Evolutionary conservation across 2,888 invertebrate genomes (phyloP), one percentile per base, ranked within the genome.

Genomic region (Brenthis hecate): DNA sequence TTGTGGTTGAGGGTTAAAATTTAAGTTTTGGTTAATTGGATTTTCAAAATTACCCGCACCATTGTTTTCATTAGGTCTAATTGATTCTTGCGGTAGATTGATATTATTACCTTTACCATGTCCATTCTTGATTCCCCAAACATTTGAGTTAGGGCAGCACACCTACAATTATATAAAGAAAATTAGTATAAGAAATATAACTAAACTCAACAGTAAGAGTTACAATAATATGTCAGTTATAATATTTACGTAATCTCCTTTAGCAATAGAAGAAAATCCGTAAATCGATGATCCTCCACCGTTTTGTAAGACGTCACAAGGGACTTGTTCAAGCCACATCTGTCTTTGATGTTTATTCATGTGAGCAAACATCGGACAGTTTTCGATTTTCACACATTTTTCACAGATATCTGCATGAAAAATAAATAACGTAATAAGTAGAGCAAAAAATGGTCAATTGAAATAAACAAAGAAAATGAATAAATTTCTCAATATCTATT

Each of bases 201-300:
- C 53, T 13, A 47, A 19, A 13, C 32, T 8, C 13, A 36, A 32
- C 14, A 19, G 3, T 16, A 1, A 53, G 51, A 19, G n/a, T 53
- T 54, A 36, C 6, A 62, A 43, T 62, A 62, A 14, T 36, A 28
- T 13, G 6, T 51, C 23, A 54, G 36, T 51, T 19, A 36, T 68
- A 54, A 47, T 19, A 19, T 19, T 82, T 81, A 91, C 90, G 72
- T 80, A 79, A 65, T 86, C 82, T 76, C 80, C 85, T 77, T 81
- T 81, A 11, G 82, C 78, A 6, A 75, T 68, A 19, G 80, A 53
- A 0, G 82, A 70, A 64, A 83, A 82, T 11, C 85, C 85, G 64
- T 75, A 80, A 28, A 77, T 50, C 1, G 74, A 68, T 8, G 62
- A 62, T 69, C 16, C 58, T 63, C 51, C 64, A 43, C 53, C 70